Evolutionary conservation across 1,140 invertebrate species (phyloP), one percentile per base, ranked within the genome.

Genomic region (Sipha flava): DNA sequence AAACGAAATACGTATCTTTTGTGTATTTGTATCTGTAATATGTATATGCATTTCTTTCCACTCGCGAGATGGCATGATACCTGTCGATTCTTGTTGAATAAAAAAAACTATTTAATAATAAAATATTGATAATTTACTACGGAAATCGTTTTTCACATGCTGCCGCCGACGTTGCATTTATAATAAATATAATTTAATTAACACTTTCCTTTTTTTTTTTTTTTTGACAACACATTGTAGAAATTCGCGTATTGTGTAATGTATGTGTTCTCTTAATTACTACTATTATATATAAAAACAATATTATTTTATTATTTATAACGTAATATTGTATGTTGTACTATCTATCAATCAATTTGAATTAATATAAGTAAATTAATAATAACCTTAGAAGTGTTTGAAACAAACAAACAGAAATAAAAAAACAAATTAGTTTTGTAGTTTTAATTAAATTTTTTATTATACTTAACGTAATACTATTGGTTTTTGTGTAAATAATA

Each of bases 391-490:
- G 68, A 52, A 4, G 26, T 52, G 3, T 72, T 49, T 72, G 29
- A 26, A 54, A 47, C 70, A 54, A 40, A 31, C 62, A 23, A 31
- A 43, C 26, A 66, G 23, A 23, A 40, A 10, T 23, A 40, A 1
- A 29, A 23, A 47, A 70, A 72, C 26, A 40, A 23, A 73, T 54
- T 72, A 73, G 70, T 54, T 34, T 73, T 73, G 45, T 73, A 73
- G 70, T 52, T 40, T 34, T 73, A n/a, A 31, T 52, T 43, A 34
- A 14, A 6, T 31, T 49, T 73, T 73, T 72, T 73, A 49, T 31
- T 72, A 52, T 73, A 73, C 70, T 73, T 54, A 73, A 73, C 70
- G 70, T 73, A 52, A 34, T 73, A 73, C 10, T 21, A 29, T 73
- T 73, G 49, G 18, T 52, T 52, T 52, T 64, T 29, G 47, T 73